Conservation (phyloP, 1,140 invertebrate genomes). For the Subanguina moxae region DNA sequence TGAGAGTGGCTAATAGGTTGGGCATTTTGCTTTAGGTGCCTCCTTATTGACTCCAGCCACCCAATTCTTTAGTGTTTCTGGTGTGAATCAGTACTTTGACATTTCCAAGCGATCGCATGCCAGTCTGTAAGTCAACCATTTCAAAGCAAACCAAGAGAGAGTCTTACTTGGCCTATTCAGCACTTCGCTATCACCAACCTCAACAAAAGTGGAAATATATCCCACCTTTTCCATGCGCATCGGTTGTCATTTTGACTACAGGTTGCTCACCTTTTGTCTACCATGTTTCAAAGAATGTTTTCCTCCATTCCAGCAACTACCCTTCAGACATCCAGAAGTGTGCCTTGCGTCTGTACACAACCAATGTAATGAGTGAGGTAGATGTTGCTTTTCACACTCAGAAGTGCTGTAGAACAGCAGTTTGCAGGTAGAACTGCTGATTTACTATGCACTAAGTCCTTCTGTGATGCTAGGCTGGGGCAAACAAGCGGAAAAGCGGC, state of each 20-base stretch:
- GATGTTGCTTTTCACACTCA: too few relatives aligned
- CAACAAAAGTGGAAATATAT: slow-evolving; percentile 51
- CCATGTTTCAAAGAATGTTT: not conserved
- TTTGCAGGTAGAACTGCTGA: slow-evolving; percentile 26
- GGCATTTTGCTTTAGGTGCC: too few relatives aligned
- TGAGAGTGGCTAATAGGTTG: slow-evolving; percentile 40
- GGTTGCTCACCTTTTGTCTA: slow-evolving; percentile 8
- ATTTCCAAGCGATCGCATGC: slow-evolving; percentile 48
- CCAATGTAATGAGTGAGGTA: slow-evolving; percentile 37
- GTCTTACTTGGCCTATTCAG: not conserved
- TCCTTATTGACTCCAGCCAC: too few relatives aligned
- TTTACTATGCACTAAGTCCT: slow-evolving; percentile 32
- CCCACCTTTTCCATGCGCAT: slow-evolving; percentile 54
- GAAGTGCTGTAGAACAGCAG: slow-evolving; percentile 36
- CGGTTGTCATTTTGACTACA: slow-evolving; percentile 51
- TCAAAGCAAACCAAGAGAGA: not conserved
- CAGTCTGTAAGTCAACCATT: slow-evolving; percentile 17
- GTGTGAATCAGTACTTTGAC: slow-evolving; percentile 53
- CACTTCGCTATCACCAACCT: slow-evolving; percentile 1
- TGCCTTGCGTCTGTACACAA: slow-evolving; percentile 40
- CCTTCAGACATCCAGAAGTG: slow-evolving; percentile 46
- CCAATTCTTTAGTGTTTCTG: slow-evolving; percentile 50
- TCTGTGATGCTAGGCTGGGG: slow-evolving; percentile 40
- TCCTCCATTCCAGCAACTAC: slow-evolving; percentile 26
- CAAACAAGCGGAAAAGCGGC: slow-evolving; percentile 32